Percentiles rank a stretch among this genome's conserved stretches.
These are phyloP conservation scores for Caenorhabditis sp. DNA, from an alignment of 2,888 invertebrate genomes.

Conservation along the genomic window DNA sequence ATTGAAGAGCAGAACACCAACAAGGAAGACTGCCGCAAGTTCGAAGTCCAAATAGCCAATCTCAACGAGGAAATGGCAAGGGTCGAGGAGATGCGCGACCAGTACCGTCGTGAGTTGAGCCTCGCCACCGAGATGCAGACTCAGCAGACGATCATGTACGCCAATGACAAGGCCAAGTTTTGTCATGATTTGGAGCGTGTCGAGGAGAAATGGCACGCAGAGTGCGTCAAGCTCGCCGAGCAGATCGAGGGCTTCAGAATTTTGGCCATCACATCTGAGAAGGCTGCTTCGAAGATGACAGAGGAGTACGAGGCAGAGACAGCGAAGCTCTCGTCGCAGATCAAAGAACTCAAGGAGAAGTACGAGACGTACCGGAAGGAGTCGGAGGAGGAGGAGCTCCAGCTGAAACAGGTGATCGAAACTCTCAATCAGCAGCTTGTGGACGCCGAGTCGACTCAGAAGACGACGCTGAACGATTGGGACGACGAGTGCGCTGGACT, in stretches of 20 bases:
- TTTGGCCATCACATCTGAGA: too few species aligned
- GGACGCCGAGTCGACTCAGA: not conserved
- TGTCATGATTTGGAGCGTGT: conserved; percentile 33
- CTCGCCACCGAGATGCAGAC: conserved; percentile 13
- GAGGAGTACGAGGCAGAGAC: too few species aligned
- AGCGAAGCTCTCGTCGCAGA: too few species aligned
- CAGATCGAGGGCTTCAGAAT: too few species aligned
- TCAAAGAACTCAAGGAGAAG: too few species aligned
- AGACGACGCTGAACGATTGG: conserved; percentile 1
- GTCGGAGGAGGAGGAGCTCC: too few species aligned
- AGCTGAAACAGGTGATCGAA: too few species aligned
- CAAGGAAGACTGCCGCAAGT: not conserved
- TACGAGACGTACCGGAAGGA: too few species aligned
- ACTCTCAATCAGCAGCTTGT: too few species aligned
- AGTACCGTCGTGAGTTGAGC: not conserved
- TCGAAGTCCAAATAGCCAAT: not conserved
- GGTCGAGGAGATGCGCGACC: conserved; percentile 4
- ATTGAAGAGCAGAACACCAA: not conserved
- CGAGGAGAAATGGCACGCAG: conserved; percentile 29
- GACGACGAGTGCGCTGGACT: conserved; percentile 12
- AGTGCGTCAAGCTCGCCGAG: conserved; percentile 2
- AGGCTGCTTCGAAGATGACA: too few species aligned
- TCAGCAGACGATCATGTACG: conserved; percentile 11
- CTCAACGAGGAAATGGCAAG: not conserved
- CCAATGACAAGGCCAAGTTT: conserved; percentile 36